phyloP scores from a whole-genome alignment of 2,888 invertebrate genomes.

The Pyrrhia umbra region DNA sequence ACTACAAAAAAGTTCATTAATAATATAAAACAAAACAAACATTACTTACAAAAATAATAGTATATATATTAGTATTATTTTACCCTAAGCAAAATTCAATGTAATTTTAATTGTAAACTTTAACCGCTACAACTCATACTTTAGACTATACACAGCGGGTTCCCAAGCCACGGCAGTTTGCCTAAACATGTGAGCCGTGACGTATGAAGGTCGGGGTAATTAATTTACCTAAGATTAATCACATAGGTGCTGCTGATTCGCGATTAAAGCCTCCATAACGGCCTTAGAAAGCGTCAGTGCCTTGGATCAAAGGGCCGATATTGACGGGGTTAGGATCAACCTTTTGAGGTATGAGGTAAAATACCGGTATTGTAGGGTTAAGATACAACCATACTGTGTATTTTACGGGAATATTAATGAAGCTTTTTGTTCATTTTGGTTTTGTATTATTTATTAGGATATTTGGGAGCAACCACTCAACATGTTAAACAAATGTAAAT shows the following conservation, averaged over 20 bases:
- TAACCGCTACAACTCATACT: slow-evolving; percentile 57
- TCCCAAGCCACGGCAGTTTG: slow-evolving; percentile 75
- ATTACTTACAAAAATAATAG: no score
- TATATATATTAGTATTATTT: no score
- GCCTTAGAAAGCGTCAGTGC: slow-evolving; percentile 59
- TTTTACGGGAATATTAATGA: background rate
- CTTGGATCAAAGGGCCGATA: slow-evolving; percentile 46
- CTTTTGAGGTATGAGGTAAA: slow-evolving; percentile 24
- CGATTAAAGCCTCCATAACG: slow-evolving; percentile 60
- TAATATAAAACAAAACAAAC: no score
- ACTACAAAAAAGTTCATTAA: no score
- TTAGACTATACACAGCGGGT: slow-evolving; percentile 58
- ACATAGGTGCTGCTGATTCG: slow-evolving; percentile 72
- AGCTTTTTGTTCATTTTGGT: no score
- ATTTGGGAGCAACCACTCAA: no score
- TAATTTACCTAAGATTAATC: slow-evolving; percentile 84
- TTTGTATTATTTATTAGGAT: no score
- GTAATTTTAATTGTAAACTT: background rate
- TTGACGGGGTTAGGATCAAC: slow-evolving; percentile 43
- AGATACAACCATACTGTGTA: background rate
- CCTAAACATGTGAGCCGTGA: slow-evolving; percentile 80
- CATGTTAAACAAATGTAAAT: no score
- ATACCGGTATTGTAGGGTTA: background rate
- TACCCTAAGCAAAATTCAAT: no score
- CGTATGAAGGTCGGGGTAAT: slow-evolving; percentile 83